These are phyloP conservation scores for Abrostola tripartita DNA, from an alignment of 2,888 invertebrate species.

Conservation along the genomic window DNA sequence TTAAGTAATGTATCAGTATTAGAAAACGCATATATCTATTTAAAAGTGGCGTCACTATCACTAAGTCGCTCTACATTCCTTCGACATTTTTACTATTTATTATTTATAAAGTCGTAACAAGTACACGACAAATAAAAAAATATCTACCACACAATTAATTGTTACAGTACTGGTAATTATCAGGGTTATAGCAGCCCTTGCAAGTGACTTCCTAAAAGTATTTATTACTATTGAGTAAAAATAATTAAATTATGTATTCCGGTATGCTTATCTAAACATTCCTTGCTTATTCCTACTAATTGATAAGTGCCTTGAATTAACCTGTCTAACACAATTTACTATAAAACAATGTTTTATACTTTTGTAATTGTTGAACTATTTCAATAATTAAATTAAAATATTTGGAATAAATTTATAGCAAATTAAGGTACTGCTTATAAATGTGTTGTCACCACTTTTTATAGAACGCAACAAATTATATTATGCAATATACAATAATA, in stretches of 20 bases:
- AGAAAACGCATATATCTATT: slow-evolving; percentile 20
- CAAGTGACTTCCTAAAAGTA: not conserved
- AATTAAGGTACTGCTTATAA: no score
- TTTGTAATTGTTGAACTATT: no score
- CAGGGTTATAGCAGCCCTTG: no score
- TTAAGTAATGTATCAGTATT: slow-evolving; percentile 49
- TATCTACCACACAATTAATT: not conserved
- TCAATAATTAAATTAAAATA: no score
- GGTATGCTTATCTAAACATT: slow-evolving; percentile 37
- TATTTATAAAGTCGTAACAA: no score
- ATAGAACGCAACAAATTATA: no score
- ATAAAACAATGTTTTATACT: not conserved
- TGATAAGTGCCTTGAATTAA: slow-evolving; percentile 8
- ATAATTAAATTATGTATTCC: slow-evolving; percentile 43
- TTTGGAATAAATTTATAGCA: no score
- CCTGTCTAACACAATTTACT: not conserved
- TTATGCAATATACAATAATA: no score
- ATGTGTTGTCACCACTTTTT: no score
- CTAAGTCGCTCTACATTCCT: slow-evolving; percentile 37
- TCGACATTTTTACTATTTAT: not conserved
- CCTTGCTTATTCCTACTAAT: slow-evolving; percentile 40
- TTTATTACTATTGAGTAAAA: slow-evolving; percentile 8
- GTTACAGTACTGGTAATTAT: not conserved
- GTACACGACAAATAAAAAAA: not conserved
- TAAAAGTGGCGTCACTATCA: not conserved